A percentile compares a stretch with the other conserved stretches of the same genome.
Evolutionary conservation across 2,113 vertebrate genomes (phyloP).

Genomic region (Tor tambroides): DNA sequence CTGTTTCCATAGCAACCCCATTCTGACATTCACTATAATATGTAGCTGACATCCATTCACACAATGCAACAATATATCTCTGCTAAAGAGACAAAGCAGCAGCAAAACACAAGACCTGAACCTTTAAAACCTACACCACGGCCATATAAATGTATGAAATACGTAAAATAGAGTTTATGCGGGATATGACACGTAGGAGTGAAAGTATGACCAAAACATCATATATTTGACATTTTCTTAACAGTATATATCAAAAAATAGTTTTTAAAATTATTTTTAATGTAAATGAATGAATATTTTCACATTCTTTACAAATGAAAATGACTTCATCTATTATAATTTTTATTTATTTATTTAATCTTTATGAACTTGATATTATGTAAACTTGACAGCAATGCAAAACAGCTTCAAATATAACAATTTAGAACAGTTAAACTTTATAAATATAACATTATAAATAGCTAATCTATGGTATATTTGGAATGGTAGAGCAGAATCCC

Average conservation of each 20-base stretch:
- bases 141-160: not conserved
- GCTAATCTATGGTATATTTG: not conserved
- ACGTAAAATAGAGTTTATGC: not conserved
- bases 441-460: not conserved
- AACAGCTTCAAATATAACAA: not conserved
- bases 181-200: not conserved
- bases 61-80: conserved; percentile 47
- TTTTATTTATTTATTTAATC: no score
- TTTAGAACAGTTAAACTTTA: not conserved
- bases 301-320: no score
- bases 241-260: not conserved
- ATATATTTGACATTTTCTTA: not conserved
- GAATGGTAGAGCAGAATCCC: not conserved
- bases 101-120: conserved; percentile 37
- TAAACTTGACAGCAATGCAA: not conserved
- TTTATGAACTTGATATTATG: not conserved
- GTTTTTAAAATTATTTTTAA: no score
- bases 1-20: conserved; percentile 57
- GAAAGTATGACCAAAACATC: not conserved
- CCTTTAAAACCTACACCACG: not conserved
- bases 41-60: conserved; percentile 48
- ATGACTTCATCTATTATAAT: no score
- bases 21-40: conserved; percentile 44
- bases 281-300: no score
- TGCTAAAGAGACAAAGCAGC: conserved; percentile 35